Evolutionary conservation across 2,888 invertebrate species (phyloP), one percentile per base, ranked within the genome.

Genomic region (Keiferia lycopersicella): DNA sequence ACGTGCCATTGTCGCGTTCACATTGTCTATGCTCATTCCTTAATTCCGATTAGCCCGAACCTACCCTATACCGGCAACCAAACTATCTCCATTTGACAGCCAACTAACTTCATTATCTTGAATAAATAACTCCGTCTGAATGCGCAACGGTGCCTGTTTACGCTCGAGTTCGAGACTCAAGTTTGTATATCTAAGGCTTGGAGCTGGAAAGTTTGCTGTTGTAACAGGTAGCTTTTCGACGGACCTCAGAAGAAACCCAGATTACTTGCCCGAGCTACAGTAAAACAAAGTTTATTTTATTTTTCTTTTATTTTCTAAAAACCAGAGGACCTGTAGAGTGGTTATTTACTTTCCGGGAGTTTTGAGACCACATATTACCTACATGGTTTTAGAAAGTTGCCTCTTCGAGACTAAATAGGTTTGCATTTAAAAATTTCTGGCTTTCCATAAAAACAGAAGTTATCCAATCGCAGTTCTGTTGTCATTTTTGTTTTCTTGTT

Each of bases 21-120:
- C 89, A 89, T 90, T 91, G 88, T 89, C 88, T 89, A 83, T 88
- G 86, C 80, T 87, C 87, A 87, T 84, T 86, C 83, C 81, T 82
- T 78, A 86, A 88, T 88, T 89, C 87, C 86, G 83, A 88, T 89
- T 88, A 87, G 82, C 80, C 79, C 80, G 78, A 80, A 83, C 83
- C 84, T 78, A 81, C 77, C 75, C 73, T 68, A 67, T 66, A 67
- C 57, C 63, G 65, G 61, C 66, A 69, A 67, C 64, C 67, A 48
- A 67, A 62, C 64, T 64, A 61, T 38, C 61, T 16, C 30, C 16
- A 39, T 66, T 64, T 59, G 62, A 62, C 66, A 61, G 58, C 39
- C 34, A n/a, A 53, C 61, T 61, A 39, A 59, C 64, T 66, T 64
- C 62, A 64, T 66, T 51, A 59, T 45, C 63, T 64, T 66, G 66